Evolutionary conservation across 2,888 invertebrate species (phyloP).

Genomic region (Microctonus hyperodae): DNA sequence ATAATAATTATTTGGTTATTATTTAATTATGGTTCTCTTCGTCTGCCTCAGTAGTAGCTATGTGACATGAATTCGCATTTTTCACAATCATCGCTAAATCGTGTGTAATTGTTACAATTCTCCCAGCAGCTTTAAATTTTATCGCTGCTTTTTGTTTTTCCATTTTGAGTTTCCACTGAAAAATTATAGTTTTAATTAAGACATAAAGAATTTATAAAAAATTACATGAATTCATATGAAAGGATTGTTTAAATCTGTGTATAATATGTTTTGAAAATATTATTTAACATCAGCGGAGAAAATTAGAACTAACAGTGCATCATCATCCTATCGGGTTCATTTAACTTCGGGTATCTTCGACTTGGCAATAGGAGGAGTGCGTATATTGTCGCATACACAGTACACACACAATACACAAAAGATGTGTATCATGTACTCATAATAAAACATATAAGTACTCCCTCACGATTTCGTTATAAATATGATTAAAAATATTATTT

Average conservation of each 20-base stretch:
- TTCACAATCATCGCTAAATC: slow-evolving; percentile 51
- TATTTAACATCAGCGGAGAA: neutral
- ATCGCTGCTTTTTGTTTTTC: slow-evolving; percentile 72
- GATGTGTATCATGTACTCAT: neutral
- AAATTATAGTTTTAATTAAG: slow-evolving; percentile 37
- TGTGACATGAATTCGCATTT: slow-evolving; percentile 40
- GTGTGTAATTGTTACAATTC: slow-evolving; percentile 65
- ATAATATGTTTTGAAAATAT: neutral
- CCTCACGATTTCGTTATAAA: neutral
- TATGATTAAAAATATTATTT: neutral
- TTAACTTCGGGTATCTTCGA: neutral
- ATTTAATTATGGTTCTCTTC: slow-evolving; percentile 35
- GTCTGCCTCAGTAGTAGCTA: slow-evolving; percentile 39
- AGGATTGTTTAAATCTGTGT: no score
- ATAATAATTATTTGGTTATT: neutral
- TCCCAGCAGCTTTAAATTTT: slow-evolving; percentile 73
- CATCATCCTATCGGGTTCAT: neutral
- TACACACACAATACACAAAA: neutral
- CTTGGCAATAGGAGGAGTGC: no score
- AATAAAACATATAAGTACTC: neutral
- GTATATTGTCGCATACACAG: no score
- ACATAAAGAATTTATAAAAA: no score
- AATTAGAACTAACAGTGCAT: neutral
- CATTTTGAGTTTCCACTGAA: slow-evolving; percentile 74
- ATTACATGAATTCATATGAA: no score